These are phyloP conservation scores for Turritopsis dohrnii DNA, from an alignment of 30 jellyfish, hydroid and myxozoan genomes.

Conservation along the genomic window DNA sequence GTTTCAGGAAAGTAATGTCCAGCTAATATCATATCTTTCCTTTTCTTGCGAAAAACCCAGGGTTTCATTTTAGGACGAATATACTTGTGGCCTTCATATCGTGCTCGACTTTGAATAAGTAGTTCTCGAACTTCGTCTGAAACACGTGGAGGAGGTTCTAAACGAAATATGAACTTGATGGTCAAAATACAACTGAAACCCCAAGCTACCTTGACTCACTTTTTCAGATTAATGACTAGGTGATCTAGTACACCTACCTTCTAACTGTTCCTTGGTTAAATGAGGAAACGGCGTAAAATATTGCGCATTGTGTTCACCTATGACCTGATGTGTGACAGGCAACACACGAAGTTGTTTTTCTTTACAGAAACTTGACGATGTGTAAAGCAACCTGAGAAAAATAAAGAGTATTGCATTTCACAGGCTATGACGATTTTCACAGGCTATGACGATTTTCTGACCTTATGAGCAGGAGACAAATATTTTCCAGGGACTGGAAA, in stretches of 20 bases:
- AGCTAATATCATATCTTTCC: slow-evolving; percentile 53
- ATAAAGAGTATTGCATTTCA: neutral
- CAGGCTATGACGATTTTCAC: neutral
- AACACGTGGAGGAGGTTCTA: slow-evolving; percentile 47
- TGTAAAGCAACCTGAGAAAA: neutral
- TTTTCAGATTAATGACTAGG: neutral
- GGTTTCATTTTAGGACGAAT: slow-evolving; percentile 49
- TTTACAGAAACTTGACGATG: neutral
- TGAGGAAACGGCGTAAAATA: slow-evolving; percentile 40
- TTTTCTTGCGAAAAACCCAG: slow-evolving; percentile 46
- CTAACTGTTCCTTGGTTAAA: slow-evolving; percentile 29
- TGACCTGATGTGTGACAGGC: slow-evolving; percentile 39
- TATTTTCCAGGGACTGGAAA: too few species aligned
- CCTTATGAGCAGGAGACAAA: neutral
- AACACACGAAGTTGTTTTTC: slow-evolving; percentile 29
- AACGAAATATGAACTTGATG: neutral
- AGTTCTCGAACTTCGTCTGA: slow-evolving; percentile 39
- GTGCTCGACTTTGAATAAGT: slow-evolving; percentile 11
- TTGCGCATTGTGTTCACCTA: slow-evolving; percentile 41
- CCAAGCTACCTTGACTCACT: neutral
- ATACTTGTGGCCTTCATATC: slow-evolving; percentile 18
- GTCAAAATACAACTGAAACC: neutral
- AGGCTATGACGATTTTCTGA: neutral
- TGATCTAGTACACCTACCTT: slow-evolving; percentile 10
- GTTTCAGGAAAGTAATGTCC: slow-evolving; percentile 83